phyloP scores from a whole-genome alignment of 2,797 vertebrate species.

The Malacoraja senta region DNA sequence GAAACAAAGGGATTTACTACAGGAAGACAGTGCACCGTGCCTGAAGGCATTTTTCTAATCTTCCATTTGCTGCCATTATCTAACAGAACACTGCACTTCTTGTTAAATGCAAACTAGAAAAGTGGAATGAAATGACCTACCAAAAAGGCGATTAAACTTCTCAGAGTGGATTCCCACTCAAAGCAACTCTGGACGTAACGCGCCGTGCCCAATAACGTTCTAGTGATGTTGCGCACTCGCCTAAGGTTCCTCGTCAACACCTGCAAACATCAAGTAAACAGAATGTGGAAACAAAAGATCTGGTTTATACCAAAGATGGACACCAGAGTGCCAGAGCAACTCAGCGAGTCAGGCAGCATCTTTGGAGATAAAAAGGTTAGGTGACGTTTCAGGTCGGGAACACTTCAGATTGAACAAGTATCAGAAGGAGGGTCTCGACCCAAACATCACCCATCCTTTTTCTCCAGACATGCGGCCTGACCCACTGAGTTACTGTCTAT shows the following conservation, averaged over 20 bases:
- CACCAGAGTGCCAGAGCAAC: too few relatives aligned
- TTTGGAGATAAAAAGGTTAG: too few relatives aligned
- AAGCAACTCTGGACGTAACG: slow-evolving; percentile 96
- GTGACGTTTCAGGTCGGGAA: too few relatives aligned
- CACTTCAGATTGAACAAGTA: too few relatives aligned
- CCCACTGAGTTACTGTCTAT: too few relatives aligned
- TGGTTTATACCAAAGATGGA: too few relatives aligned
- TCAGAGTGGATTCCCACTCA: slow-evolving; percentile 84
- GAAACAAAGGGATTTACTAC: not conserved
- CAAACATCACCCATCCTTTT: too few relatives aligned
- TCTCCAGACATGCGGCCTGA: too few relatives aligned
- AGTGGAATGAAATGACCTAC: slow-evolving; percentile 64
- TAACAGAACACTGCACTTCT: not conserved
- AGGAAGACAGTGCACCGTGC: too few relatives aligned
- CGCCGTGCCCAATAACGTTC: slow-evolving; percentile 82
- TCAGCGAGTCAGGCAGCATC: too few relatives aligned
- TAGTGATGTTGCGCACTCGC: slow-evolving; percentile 87
- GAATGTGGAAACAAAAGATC: too few relatives aligned
- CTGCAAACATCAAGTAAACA: slow-evolving; percentile 54
- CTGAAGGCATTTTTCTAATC: not conserved
- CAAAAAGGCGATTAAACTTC: slow-evolving; percentile 83
- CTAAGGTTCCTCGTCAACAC: slow-evolving; percentile 86
- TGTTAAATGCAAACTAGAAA: not conserved
- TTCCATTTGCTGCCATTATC: not conserved
- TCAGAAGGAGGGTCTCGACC: too few relatives aligned